These are phyloP conservation scores for Bombus haemorrhoidalis DNA, from an alignment of 1,140 invertebrate species.

Conservation along the genomic window DNA sequence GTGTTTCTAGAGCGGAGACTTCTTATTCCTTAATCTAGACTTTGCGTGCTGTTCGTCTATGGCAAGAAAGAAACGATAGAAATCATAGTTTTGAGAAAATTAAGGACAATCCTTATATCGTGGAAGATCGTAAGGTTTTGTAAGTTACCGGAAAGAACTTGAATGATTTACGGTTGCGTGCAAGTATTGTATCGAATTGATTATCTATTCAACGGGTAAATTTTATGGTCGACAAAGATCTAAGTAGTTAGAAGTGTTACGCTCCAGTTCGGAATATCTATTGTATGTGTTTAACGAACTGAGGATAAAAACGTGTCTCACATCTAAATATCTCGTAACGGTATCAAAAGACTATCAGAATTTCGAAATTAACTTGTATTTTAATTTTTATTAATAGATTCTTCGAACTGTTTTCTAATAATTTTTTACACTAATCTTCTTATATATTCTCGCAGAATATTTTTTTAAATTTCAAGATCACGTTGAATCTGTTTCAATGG, in stretches of 20 bases:
- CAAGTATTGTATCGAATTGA: conserved; percentile 4
- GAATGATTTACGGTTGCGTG: conserved; percentile 9
- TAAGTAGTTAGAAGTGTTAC: background rate
- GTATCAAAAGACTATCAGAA: background rate
- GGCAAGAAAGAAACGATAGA: background rate
- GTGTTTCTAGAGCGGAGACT: background rate
- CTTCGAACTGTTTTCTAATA: background rate
- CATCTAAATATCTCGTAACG: background rate
- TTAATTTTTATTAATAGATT: background rate
- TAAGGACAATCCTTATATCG: background rate
- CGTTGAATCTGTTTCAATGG: background rate
- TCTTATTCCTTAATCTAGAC: conserved; percentile 1
- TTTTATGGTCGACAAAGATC: conserved; percentile 33
- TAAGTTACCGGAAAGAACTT: background rate
- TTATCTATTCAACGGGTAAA: conserved; percentile 13
- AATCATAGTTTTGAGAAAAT: conserved; percentile 4
- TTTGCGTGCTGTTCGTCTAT: conserved; percentile 17
- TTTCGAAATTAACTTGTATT: background rate
- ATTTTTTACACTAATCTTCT: background rate
- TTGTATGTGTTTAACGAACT: conserved; percentile 17
- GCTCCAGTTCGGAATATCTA: conserved; percentile 24
- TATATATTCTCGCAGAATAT: background rate
- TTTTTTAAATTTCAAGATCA: background rate
- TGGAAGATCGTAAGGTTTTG: background rate
- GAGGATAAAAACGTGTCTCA: background rate